phyloP scores from a whole-genome alignment of 2,797 vertebrate species.

The Philypnodon macrostomus region DNA sequence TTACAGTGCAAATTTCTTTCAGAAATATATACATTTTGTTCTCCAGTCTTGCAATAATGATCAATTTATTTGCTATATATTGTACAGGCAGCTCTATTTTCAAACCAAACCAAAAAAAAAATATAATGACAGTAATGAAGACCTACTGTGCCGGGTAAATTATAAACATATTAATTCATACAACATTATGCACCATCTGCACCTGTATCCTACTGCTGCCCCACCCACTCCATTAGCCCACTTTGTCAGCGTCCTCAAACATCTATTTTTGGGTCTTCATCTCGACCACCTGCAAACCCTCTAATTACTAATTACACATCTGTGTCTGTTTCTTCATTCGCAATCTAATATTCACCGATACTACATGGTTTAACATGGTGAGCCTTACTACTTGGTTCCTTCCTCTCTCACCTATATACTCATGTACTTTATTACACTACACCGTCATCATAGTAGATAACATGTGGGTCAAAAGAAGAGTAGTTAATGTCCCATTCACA shows the following conservation, averaged over 20 bases:
- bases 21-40: no score
- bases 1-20: no score
- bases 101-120: not conserved
- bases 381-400: not conserved
- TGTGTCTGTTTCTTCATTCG: constrained; percentile 68
- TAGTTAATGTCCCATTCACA: constrained; percentile 24
- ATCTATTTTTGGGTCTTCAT: constrained; percentile 70
- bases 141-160: not conserved
- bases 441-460: no score
- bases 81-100: no score
- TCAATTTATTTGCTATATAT: no score
- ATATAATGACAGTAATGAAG: not conserved
- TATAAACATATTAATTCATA: not conserved
- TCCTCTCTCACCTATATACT: constrained; percentile 11
- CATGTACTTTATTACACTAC: constrained; percentile 20
- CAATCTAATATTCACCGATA: constrained; percentile 47
- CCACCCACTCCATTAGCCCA: constrained; percentile 25
- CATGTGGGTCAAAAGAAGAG: no score
- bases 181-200: constrained; percentile 9
- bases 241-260: constrained; percentile 43
- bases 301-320: constrained; percentile 83
- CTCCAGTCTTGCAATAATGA: no score
- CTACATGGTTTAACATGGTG: constrained; percentile 29
- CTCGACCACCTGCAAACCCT: constrained; percentile 80
- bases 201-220: constrained; percentile 4